These are phyloP conservation scores for Protodeltote pygarga DNA, from an alignment of 2,888 invertebrate genomes.

Conservation along the genomic window DNA sequence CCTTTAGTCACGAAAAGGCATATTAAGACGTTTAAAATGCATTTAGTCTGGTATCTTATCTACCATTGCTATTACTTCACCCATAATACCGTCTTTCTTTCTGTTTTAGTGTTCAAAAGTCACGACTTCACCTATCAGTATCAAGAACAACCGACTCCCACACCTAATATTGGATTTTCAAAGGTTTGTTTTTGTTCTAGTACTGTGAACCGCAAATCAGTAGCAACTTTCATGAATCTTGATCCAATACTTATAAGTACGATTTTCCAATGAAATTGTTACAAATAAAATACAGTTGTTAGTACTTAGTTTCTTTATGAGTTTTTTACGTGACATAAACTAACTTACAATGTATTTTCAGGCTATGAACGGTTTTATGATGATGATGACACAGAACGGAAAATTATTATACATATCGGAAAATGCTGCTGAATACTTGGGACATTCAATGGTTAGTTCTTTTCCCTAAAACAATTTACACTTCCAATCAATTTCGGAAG, in stretches of 20 bases:
- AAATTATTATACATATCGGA: conserved; percentile 99
- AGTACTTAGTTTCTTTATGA: no score
- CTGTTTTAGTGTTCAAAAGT: conserved; percentile 95
- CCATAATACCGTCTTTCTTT: conserved; percentile 85
- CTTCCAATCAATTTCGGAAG: not conserved
- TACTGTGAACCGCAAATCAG: no score
- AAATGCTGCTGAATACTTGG: conserved; percentile 99
- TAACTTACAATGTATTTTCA: conserved; percentile 86
- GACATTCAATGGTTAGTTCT: conserved; percentile 98
- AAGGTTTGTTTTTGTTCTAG: conserved; percentile 88
- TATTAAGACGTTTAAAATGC: conserved; percentile 87
- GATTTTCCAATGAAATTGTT: no score
- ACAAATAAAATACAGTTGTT: no score
- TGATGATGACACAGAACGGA: conserved; percentile 99
- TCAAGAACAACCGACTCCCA: conserved; percentile 90
- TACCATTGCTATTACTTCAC: conserved; percentile 78
- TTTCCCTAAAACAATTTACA: not conserved
- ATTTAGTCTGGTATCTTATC: conserved; percentile 85
- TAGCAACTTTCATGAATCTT: no score
- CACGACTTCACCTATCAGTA: conserved; percentile 89
- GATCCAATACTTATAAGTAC: no score
- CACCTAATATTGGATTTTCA: conserved; percentile 96
- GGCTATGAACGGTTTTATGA: conserved; percentile 98
- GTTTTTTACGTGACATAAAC: conserved; percentile 56
- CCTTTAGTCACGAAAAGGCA: conserved; percentile 83